Percentiles rank a stretch among this genome's conserved stretches.
Conservation (phyloP, 2,888 invertebrate species). For the Endotricha flammealis region DNA sequence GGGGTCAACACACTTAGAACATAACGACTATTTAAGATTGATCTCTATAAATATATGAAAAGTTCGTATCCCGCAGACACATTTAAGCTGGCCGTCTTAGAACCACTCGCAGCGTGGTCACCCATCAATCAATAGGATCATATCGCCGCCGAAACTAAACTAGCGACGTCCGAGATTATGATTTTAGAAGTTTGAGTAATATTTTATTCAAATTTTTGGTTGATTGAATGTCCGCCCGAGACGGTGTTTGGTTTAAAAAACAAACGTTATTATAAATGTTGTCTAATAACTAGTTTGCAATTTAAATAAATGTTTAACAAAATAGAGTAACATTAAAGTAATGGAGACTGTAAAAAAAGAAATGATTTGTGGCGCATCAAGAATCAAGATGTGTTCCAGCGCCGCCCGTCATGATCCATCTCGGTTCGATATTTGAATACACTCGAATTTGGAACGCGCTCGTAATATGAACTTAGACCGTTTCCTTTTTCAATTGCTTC, state of each 20-base stretch:
- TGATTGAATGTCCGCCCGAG: slow-evolving; percentile 67
- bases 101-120: slow-evolving; percentile 63
- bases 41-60: slow-evolving; percentile 27
- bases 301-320: slow-evolving; percentile 35
- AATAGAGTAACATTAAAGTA: slow-evolving; percentile 24
- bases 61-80: slow-evolving; percentile 21
- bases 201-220: slow-evolving; percentile 72
- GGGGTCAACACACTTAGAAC: slow-evolving; percentile 70
- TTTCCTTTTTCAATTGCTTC: slow-evolving; percentile 76
- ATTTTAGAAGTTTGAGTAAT: slow-evolving; percentile 71
- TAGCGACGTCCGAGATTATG: slow-evolving; percentile 61
- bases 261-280: slow-evolving; percentile 26
- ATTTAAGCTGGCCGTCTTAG: slow-evolving; percentile 35
- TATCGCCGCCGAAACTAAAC: slow-evolving; percentile 67
- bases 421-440: slow-evolving; percentile 74
- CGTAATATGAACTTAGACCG: slow-evolving; percentile 70
- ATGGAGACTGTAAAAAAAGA: slow-evolving; percentile 32
- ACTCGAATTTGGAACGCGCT: slow-evolving; percentile 70
- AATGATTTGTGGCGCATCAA: slow-evolving; percentile 45
- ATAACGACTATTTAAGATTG: slow-evolving; percentile 42
- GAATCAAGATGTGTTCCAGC: slow-evolving; percentile 57
- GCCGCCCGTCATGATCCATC: slow-evolving; percentile 65
- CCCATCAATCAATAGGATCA: slow-evolving; percentile 78
- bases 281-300: slow-evolving; percentile 47
- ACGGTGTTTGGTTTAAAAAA: slow-evolving; percentile 40